Base-by-base conservation (phyloP, 2,797 vertebrate species). In the Okamejei kenojei region DNA sequence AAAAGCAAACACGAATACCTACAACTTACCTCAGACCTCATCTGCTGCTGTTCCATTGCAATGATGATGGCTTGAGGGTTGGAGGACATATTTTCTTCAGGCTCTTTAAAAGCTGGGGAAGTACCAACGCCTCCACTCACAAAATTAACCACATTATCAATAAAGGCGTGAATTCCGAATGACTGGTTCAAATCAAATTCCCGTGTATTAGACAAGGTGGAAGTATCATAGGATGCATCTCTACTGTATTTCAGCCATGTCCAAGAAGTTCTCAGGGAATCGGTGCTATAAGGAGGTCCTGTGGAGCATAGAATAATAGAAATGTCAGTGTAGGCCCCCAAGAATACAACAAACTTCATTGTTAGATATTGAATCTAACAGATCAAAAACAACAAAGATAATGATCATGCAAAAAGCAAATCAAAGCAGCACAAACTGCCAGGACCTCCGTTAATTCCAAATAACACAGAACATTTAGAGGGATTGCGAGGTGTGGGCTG, bases 21-120 rank as follows among this genome's bases (percentile, higher is more conserved):
- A 76, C 11, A 29, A 38, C 90, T 23, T 93, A 99, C 99, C 97
- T 99, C 98, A 0, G 98, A 99, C 93, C 99, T 95, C 95, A 96
- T 95, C 95, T 99, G 99, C 94, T 99, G 99, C 95, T 99, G 98
- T 93, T 99, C 98, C 98, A 99, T 99, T 93, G 98, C 98, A 95
- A 98, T 96, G 93, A 98, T 94, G 3, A 97, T 98, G 0, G 98
- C 98, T 95, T 99, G 98, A 0, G 99, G 99, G 94, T 97, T 98
- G 93, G 98, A 99, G 93, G 98, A 99, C 98, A 99, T 98, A 74
- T 96, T 97, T 95, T 99, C 99, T 84, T 99, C 99, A 0, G 98
- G 98, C 93, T 99, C 98, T 95, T 98, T 99, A 96, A 99, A 99
- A 84, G 97, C 98, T 0, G 99, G 97, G 0, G 97, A 96, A 94